Percentiles rank a stretch among this genome's conserved stretches.
Evolutionary conservation across 1,140 invertebrate genomes (phyloP).

Genomic region (Drosophila erecta): DNA sequence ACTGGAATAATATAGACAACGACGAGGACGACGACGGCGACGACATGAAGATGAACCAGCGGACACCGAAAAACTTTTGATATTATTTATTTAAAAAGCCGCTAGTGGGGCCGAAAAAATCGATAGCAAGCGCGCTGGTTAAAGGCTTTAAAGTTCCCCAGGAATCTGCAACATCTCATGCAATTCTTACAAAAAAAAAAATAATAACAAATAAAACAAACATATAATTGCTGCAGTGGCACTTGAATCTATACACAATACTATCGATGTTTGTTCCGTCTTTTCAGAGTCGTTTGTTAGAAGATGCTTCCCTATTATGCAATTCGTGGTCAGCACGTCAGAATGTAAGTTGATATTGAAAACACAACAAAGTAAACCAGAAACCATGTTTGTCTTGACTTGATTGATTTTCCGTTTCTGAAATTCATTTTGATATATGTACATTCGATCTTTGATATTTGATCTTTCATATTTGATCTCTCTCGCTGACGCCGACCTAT

Average conservation of each 20-base stretch:
- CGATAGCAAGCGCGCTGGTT: constrained; percentile 34
- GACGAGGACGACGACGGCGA: constrained; percentile 34
- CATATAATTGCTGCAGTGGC: constrained; percentile 15
- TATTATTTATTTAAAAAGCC: constrained; percentile 74
- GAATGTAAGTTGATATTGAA: constrained; percentile 89
- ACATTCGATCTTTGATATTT: constrained; percentile 6
- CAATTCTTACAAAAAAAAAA: background rate
- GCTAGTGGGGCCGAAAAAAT: constrained; percentile 38
- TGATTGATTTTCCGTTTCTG: constrained; percentile 51
- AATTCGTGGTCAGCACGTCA: constrained; percentile 94
- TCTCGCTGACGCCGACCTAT: constrained; percentile 13
- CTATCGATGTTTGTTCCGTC: constrained; percentile 79
- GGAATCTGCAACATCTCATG: too few relatives aligned
- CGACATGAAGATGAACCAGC: constrained; percentile 38
- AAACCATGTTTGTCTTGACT: constrained; percentile 25
- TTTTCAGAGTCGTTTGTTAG: constrained; percentile 92
- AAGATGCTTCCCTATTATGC: constrained; percentile 94
- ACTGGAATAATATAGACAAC: constrained; percentile 61
- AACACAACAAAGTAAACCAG: constrained; percentile 12
- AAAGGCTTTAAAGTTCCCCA: constrained; percentile 30
- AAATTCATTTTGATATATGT: constrained; percentile 25
- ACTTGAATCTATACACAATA: constrained; percentile 46
- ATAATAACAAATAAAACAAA: background rate
- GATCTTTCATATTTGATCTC: constrained; percentile 19
- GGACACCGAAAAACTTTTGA: constrained; percentile 49